Base-by-base conservation (phyloP, 2,888 invertebrate genomes). In the Stomorhina lunata region DNA sequence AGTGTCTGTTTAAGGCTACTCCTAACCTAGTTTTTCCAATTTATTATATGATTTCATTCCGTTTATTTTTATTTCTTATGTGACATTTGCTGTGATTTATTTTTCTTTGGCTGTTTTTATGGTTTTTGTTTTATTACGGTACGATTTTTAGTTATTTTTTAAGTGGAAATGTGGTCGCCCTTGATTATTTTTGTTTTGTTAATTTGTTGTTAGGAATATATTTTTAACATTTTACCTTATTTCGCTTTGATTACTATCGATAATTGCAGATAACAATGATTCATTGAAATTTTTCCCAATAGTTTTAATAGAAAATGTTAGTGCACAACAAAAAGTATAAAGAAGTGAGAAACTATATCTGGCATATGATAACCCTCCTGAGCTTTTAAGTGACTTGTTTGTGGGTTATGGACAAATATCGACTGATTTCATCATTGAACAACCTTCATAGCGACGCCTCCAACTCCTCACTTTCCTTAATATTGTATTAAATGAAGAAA, bases 91-190 rank as follows among this genome's bases (percentile, higher is more conserved):
- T 50, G 29, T 55, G 12, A 15, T 65, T 59, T 57, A 43, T 22
- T 68, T 22, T 73, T 66, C 4, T 66, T 50, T 45, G 15, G 15
- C 15, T 65, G 17, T 63, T 63, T 63, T 17, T 34, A 12, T 17
- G 15, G 32, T 66, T 55, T 20, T 20, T 43, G 12, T 27, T 40
- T 12, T 27, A 55, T 55, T 25, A 17, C 17, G 27, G 15, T 32
- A 15, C 12, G 15, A 32, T 50, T 65, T 65, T 65, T 63, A 10
- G 45, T 48, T 57, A 45, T 12, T 55, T 22, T 53, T 81, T 40
- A 37, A 57, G n/a, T 57, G 48, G 15, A 71, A 81, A 66, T 66
- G 81, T 77, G 45, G 55, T 48, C 68, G 81, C 43, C 81, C 81
- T 77, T 77, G 77, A 77, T 72, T 65, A 48, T 68, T 48, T n/a